Percentiles rank a stretch among this genome's conserved stretches.
Conservation (phyloP, 2,113 vertebrate species). For the Saccopteryx bilineata region DNA sequence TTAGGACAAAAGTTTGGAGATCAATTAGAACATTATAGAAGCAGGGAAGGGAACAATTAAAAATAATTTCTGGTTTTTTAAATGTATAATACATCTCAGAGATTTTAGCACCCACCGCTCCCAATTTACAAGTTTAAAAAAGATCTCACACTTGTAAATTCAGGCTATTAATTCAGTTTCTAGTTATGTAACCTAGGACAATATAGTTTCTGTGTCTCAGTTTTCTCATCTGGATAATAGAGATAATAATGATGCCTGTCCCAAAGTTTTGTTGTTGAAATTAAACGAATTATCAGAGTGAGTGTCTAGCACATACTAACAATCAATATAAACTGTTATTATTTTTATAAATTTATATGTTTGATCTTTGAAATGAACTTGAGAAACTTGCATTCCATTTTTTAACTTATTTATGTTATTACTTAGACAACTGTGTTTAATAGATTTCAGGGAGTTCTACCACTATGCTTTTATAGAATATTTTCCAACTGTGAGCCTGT, state of each 20-base stretch:
- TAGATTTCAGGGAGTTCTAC: constrained; percentile 24
- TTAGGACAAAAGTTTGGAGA: background rate
- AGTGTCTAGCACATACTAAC: background rate
- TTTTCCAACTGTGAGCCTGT: background rate
- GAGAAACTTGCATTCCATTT: constrained; percentile 13
- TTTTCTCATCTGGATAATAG: constrained; percentile 26
- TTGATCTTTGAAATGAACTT: constrained; percentile 31
- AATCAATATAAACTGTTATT: background rate
- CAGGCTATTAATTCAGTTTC: background rate
- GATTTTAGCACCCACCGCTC: background rate
- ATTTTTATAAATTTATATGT: background rate
- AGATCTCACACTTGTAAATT: constrained; percentile 13
- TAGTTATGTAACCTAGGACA: background rate
- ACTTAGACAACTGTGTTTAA: background rate
- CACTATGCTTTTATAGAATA: background rate
- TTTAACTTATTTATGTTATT: constrained; percentile 38
- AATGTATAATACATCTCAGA: background rate
- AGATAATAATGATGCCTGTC: background rate
- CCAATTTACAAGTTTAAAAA: constrained; percentile 12
- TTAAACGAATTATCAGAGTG: background rate
- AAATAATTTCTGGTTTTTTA: background rate
- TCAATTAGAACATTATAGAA: background rate
- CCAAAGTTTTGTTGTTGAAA: constrained; percentile 2
- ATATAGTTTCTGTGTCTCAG: background rate
- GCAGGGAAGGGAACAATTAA: background rate